Evolutionary conservation across 2,113 vertebrate genomes (phyloP).

Genomic region (Pundamilia nyererei): DNA sequence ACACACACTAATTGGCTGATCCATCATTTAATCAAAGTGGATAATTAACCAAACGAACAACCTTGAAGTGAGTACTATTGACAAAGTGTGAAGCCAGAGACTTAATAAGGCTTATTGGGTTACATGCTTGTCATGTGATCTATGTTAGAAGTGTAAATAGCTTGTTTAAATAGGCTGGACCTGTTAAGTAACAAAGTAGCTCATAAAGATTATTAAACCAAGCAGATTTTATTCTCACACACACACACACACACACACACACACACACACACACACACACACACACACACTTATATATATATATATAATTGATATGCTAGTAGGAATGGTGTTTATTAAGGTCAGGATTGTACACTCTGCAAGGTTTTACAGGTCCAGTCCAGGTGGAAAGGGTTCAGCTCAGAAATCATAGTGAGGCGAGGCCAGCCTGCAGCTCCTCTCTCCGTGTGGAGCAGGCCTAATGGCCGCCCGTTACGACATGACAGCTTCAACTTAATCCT

Average conservation of each 20-base stretch:
- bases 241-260: background rate
- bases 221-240: background rate
- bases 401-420: background rate
- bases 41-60: background rate
- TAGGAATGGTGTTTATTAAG: background rate
- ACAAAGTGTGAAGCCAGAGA: background rate
- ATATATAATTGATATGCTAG: background rate
- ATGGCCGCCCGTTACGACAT: conserved; percentile 63
- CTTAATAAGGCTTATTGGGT: background rate
- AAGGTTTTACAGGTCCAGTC: background rate
- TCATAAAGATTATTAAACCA: background rate
- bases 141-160: background rate
- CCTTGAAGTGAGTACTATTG: background rate
- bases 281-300: background rate
- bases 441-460: conserved; percentile 20
- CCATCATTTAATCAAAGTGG: background rate
- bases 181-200: background rate
- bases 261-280: rapidly evolving
- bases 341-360: background rate
- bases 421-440: background rate
- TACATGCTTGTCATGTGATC: background rate
- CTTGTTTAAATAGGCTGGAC: background rate
- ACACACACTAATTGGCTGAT: background rate
- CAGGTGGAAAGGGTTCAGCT: conserved; percentile 2
- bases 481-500: conserved; percentile 74